Evolutionary conservation across 2,888 invertebrate species (phyloP).

Genomic region (Periphyllus acericola): DNA sequence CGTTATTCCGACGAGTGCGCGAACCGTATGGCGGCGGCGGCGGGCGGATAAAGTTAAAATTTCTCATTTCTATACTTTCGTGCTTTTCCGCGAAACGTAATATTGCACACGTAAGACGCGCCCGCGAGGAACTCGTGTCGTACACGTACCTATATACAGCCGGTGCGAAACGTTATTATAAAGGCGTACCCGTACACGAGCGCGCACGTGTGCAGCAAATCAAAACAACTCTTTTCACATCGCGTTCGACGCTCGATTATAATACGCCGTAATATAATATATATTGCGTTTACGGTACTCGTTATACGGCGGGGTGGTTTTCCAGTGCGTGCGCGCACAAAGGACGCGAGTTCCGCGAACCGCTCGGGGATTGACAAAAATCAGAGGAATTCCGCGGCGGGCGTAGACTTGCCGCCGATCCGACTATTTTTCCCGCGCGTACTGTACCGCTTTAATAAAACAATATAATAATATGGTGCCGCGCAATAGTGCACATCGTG

Average conservation of each 20-base stretch:
- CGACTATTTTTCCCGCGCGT: not conserved
- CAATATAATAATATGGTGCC: no score
- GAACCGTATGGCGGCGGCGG: not conserved
- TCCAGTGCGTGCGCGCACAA: not conserved
- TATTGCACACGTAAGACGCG: not conserved
- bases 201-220: not conserved
- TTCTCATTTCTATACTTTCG: slow-evolving; percentile 16
- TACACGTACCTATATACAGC: no score
- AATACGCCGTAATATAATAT: not conserved
- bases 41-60: not conserved
- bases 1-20: not conserved
- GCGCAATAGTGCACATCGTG: no score
- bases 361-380: not conserved
- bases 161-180: no score
- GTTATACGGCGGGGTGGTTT: no score
- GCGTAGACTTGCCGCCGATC: not conserved
- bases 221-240: not conserved
- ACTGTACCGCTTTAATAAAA: no score
- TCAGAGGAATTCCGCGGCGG: not conserved
- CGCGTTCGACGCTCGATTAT: not conserved
- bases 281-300: not conserved
- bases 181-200: no score
- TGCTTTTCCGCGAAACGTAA: slow-evolving; percentile 4
- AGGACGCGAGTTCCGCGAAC: not conserved
- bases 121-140: not conserved